Evolutionary conservation across 2,797 vertebrate species (phyloP), one percentile per base, ranked within the genome.

Genomic region (Lithobates sylvaticus): DNA sequence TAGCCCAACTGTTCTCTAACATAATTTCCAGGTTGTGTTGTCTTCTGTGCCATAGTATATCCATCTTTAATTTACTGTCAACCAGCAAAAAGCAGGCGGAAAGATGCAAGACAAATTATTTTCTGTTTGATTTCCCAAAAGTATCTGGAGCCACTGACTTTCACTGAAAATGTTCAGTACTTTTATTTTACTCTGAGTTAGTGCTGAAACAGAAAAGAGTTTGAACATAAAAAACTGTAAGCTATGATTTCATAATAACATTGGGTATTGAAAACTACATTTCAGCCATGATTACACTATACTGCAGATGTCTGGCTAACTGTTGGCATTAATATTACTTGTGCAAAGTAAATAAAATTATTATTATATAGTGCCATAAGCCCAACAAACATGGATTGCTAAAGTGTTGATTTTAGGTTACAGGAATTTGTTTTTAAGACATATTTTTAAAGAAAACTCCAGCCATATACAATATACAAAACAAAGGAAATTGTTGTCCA

Each of bases 181-280:
- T 86, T 87, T 82, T 88, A 91, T 88, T 91, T 83, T 91, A 89
- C 39, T 78, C 47, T 73, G 81, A 83, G 80, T 88, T 89, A 89
- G 75, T 90, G 58, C 84, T 91, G 83, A 87, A 91, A 91, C 87
- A 89, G 87, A 91, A 89, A 78, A 89, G 76, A 75, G 84, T 89
- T 89, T 89, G 89, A 90, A 80, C 80, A 86, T 90, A 92, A 89
- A 83, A 85, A 78, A 83, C 73, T 47, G 85, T 88, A 86, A 86
- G 87, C 89, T 92, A 90, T 89, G 90, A 90, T 88, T 91, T 90
- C 90, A 88, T 91, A 86, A 91, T 88, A 86, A 84, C 88, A 90
- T 86, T 77, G 80, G 89, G 88, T 89, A 89, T 91, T 90, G 86
- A 89, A 88, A 89, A 88, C 88, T 76, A 88, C 78, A 83, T 89